A percentile compares a stretch with the other conserved stretches of the same genome.
Evolutionary conservation across 2,888 invertebrate genomes (phyloP).

Genomic region (Fabriciana adippe): DNA sequence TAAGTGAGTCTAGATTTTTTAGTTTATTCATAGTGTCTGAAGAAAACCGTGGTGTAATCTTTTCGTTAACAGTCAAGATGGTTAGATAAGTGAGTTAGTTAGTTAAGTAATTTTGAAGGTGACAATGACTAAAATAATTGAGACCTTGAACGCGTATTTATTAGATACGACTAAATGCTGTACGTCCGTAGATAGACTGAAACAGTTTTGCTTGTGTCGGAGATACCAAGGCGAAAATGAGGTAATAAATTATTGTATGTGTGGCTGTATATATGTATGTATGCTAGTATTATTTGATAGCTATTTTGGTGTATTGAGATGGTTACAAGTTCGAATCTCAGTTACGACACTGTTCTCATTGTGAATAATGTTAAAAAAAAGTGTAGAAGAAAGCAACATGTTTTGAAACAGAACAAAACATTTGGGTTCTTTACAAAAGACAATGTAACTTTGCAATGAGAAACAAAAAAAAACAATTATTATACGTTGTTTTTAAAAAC

Average conservation of each 20-base stretch:
- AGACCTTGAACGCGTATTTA: constrained; percentile 68
- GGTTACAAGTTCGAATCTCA: no score
- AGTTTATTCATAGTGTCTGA: background rate
- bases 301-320: no score
- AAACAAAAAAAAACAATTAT: no score
- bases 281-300: no score
- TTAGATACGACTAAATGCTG: constrained; percentile 72
- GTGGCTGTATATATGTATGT: no score
- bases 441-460: no score
- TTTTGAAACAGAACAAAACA: no score
- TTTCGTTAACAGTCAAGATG: background rate
- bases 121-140: constrained; percentile 67
- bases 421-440: no score
- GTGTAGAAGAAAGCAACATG: no score
- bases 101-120: constrained; percentile 1
- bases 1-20: background rate
- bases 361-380: no score
- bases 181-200: constrained; percentile 66
- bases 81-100: background rate
- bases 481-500: no score
- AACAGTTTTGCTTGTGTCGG: constrained; percentile 73
- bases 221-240: constrained; percentile 63
- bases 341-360: no score
- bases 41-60: constrained; percentile 10
- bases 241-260: constrained; percentile 49